Conservation (phyloP, 2,113 vertebrate genomes). For the Baryphthengus martii region DNA sequence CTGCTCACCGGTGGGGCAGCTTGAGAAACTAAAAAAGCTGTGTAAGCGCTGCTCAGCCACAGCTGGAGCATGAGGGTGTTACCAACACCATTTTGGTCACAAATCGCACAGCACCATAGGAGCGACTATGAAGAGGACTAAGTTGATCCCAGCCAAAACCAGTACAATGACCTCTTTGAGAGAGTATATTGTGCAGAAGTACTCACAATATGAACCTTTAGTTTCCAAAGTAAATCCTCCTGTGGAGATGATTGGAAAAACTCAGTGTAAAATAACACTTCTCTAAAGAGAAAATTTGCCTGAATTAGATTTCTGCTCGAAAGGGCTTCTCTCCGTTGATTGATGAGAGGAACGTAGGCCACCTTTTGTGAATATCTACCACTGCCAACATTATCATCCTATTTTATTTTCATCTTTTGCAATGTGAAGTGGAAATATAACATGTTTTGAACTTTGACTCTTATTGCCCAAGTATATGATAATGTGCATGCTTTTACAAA, state of each 20-base stretch:
- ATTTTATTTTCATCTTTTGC: not conserved
- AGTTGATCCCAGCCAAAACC: not conserved
- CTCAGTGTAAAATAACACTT: not conserved
- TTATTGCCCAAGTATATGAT: not conserved
- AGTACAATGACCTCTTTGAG: not conserved
- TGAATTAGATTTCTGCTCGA: not conserved
- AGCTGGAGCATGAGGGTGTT: not conserved
- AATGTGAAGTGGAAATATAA: not conserved
- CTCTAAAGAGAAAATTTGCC: not conserved
- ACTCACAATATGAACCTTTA: not conserved
- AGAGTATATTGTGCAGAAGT: not conserved
- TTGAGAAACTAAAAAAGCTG: not conserved
- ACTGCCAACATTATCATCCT: not conserved
- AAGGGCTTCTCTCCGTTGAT: not conserved
- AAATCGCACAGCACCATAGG: not conserved
- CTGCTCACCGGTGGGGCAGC: fast-evolving
- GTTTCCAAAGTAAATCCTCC: not conserved
- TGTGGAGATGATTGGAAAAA: not conserved
- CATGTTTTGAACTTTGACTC: not conserved
- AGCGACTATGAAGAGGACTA: not conserved
- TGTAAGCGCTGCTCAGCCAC: not conserved
- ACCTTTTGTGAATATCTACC: not conserved
- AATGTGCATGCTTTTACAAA: not conserved
- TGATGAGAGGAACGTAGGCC: not conserved
- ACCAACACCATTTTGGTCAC: not conserved